Evolutionary conservation across 1,140 invertebrate species (phyloP), one percentile per base, ranked within the genome.

Genomic region (Tachypleus tridentatus): DNA sequence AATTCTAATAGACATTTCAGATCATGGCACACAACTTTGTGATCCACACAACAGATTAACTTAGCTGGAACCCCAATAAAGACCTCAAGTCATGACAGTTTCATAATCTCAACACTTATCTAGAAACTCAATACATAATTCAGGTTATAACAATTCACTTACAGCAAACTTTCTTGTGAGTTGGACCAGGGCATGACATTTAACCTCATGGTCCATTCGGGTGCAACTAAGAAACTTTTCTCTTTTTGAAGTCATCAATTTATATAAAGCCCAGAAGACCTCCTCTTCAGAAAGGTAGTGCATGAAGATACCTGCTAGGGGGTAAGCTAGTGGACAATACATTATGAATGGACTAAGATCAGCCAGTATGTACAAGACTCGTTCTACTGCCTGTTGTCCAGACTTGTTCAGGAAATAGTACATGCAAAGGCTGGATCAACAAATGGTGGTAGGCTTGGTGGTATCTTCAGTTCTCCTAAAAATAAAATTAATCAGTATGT

Each of bases 131-230:
- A 29, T 2, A 29, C 29, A 29, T 29, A 29, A 29, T 66, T 64
- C 61, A 67, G 66, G 58, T 51, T 9, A 0, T n/a, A 57, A 7
- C n/a, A 59, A 72, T 64, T 59, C 73, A 83, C 87, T 85, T 85
- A 96, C 93, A 75, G 91, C 88, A 82, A 95, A 90, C 80, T 96
- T 96, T 80, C 91, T 96, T 71, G 91, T 87, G 71, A 98, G 90
- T 79, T 93, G 89, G 60, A 72, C 64, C 9, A 79, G 64, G 50
- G 79, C 86, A 91, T 89, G 64, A 88, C 89, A 73, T 86, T 93
- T 79, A 87, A 88, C 89, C 88, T 95, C 91, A 76, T 90, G 87
- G 63, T 91, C 83, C 60, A 91, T 82, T 81, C 95, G 95, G 54
- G 93, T 96, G 82, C 95, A 92, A 60, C 91, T 91, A 71, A 97